A percentile compares a stretch with the other conserved stretches of the same genome.
These are phyloP conservation scores for Phyllotreta cruciferae DNA, from an alignment of 2,888 invertebrate genomes.

Conservation along the genomic window DNA sequence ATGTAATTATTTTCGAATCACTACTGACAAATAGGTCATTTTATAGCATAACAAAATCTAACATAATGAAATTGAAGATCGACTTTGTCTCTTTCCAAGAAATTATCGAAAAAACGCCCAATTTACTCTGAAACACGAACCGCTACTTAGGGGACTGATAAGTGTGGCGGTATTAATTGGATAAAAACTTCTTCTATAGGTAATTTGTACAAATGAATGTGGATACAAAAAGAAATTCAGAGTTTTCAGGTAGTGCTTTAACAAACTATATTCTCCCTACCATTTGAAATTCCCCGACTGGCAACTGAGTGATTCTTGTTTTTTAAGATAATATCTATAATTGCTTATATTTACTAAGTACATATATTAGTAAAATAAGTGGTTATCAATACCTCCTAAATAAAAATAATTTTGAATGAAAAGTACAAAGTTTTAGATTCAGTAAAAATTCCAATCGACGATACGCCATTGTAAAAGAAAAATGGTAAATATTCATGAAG, in stretches of 20 bases:
- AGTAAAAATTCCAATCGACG: too few species aligned
- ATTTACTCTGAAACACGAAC: not conserved
- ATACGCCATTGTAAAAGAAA: too few species aligned
- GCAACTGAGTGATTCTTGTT: too few species aligned
- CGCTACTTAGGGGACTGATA: not conserved
- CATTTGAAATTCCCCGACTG: too few species aligned
- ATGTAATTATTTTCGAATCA: conserved; percentile 8
- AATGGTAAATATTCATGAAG: conserved; percentile 15
- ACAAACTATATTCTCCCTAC: not conserved
- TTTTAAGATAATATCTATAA: too few species aligned
- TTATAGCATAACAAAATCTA: conserved; percentile 1
- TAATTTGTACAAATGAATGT: too few species aligned
- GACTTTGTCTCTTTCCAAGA: conserved; percentile 1
- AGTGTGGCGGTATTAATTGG: conserved; percentile 4
- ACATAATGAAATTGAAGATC: not conserved
- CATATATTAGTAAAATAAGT: too few species aligned
- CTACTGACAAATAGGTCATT: not conserved
- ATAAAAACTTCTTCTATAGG: not conserved
- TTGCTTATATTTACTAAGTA: too few species aligned
- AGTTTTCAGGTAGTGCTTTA: too few species aligned
- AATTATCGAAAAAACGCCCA: conserved; percentile 1
- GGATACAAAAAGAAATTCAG: too few species aligned
- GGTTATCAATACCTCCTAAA: not conserved
- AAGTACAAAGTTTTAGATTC: conserved; percentile 1
- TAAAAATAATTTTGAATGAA: not conserved